A percentile compares a stretch with the other conserved stretches of the same genome.
Conservation (phyloP, 2,888 invertebrate genomes). For the Galeruca laticollis region DNA sequence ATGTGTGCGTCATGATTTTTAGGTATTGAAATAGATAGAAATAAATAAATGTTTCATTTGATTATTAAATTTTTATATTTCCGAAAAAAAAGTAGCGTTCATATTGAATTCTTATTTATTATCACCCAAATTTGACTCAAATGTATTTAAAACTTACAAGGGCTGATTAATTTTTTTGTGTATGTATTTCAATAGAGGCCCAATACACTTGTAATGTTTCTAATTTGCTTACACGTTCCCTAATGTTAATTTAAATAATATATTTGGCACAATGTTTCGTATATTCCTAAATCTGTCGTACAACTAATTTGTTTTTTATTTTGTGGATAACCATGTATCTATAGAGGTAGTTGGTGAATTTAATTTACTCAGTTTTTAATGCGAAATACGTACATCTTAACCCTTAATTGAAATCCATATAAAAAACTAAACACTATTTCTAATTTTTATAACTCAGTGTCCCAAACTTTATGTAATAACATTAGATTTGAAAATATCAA, state of each 20-base stretch:
- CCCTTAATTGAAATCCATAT: neutral
- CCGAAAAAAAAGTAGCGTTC: too few species aligned
- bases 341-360: constrained; percentile 13
- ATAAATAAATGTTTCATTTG: too few species aligned
- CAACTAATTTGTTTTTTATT: neutral
- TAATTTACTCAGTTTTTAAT: neutral
- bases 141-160: too few species aligned
- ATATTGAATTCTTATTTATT: too few species aligned
- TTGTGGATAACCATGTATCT: neutral
- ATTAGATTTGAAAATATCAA: neutral
- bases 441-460: neutral
- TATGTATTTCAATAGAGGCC: neutral
- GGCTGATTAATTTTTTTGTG: neutral
- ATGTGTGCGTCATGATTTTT: too few species aligned
- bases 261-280: constrained; percentile 10
- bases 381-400: neutral
- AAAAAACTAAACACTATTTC: neutral
- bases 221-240: constrained; percentile 6
- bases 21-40: too few species aligned
- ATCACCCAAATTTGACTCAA: too few species aligned
- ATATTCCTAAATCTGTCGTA: constrained; percentile 2
- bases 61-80: too few species aligned
- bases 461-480: neutral
- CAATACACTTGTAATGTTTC: neutral
- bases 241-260: constrained; percentile 1